Conservation (phyloP, 1,140 invertebrate genomes). For the Teleopsis dalmanni region DNA sequence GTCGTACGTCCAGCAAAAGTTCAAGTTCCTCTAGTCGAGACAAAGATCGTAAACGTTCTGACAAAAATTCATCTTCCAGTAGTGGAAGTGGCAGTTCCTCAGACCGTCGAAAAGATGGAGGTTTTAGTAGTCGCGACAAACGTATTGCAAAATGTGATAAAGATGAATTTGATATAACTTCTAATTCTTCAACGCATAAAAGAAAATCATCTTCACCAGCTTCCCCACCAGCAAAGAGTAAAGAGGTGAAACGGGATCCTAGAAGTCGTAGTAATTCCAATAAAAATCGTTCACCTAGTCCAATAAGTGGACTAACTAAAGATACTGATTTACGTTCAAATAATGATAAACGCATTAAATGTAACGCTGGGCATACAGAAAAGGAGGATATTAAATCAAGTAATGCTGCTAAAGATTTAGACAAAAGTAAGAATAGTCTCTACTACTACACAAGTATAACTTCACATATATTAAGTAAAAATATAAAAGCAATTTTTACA, state of each 20-base stretch:
- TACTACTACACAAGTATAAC: not conserved
- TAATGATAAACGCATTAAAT: no score
- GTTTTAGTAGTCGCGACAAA: conserved; percentile 11
- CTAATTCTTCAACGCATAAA: conserved; percentile 20
- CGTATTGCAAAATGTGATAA: conserved; percentile 19
- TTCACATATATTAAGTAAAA: not conserved
- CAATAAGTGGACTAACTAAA: not conserved
- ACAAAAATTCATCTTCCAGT: conserved; percentile 35
- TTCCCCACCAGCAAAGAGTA: conserved; percentile 26
- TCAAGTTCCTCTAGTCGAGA: no score
- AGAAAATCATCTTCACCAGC: conserved; percentile 33
- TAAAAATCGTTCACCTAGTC: conserved; percentile 17
- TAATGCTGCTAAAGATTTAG: conserved; percentile 27
- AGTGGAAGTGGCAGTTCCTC: conserved; percentile 15
- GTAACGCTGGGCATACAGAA: not conserved
- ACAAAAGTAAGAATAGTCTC: conserved; percentile 36
- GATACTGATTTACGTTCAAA: no score
- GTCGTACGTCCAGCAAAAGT: conserved; percentile 9
- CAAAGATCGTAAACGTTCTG: conserved; percentile 15
- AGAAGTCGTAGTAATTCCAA: conserved; percentile 19
- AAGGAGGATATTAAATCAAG: not conserved
- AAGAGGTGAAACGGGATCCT: conserved; percentile 16
- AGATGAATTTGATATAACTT: conserved; percentile 22
- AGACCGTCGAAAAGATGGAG: conserved; percentile 19
- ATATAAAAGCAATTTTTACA: no score